A percentile compares a stretch with the other conserved stretches of the same genome.
These are phyloP conservation scores for Sebastes fasciatus DNA, from an alignment of 2,113 vertebrate genomes.

Conservation along the genomic window DNA sequence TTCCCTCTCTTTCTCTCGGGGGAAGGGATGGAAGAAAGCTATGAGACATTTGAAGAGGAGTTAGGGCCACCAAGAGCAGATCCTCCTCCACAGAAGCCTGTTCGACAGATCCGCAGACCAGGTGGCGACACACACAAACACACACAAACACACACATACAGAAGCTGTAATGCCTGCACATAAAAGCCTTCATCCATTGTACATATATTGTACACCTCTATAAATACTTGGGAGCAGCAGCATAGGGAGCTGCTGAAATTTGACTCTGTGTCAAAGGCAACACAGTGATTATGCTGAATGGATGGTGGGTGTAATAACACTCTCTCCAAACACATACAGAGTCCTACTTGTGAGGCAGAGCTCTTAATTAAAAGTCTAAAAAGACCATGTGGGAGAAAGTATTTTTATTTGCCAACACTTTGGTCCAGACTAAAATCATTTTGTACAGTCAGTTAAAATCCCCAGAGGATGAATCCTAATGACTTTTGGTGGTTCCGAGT, in stretches of 20 bases:
- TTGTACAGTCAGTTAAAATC: background rate
- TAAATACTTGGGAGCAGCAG: slow-evolving; percentile 67
- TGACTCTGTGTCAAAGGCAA: slow-evolving; percentile 59
- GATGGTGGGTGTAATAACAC: slow-evolving; percentile 4
- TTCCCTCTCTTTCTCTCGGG: slow-evolving; percentile 15
- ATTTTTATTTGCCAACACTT: slow-evolving; percentile 5
- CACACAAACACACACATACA: slow-evolving; percentile 27
- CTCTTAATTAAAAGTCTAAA: background rate
- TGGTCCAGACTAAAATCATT: background rate
- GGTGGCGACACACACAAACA: slow-evolving; percentile 62
- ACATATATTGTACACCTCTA: slow-evolving; percentile 59
- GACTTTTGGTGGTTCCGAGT: background rate
- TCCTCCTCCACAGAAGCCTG: slow-evolving; percentile 71
- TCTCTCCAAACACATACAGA: slow-evolving; percentile 13
- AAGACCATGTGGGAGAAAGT: background rate
- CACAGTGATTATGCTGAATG: slow-evolving; percentile 53
- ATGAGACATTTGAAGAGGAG: slow-evolving; percentile 85
- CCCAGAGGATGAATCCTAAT: background rate
- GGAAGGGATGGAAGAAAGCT: slow-evolving; percentile 84
- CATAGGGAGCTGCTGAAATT: slow-evolving; percentile 65
- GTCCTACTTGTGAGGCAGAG: slow-evolving; percentile 25
- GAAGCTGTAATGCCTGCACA: slow-evolving; percentile 40
- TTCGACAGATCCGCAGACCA: slow-evolving; percentile 74
- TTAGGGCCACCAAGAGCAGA: slow-evolving; percentile 74
- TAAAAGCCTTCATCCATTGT: slow-evolving; percentile 28